Evolutionary conservation across 1,140 invertebrate genomes (phyloP).

Genomic region (Neoseiulus cucumeris): DNA sequence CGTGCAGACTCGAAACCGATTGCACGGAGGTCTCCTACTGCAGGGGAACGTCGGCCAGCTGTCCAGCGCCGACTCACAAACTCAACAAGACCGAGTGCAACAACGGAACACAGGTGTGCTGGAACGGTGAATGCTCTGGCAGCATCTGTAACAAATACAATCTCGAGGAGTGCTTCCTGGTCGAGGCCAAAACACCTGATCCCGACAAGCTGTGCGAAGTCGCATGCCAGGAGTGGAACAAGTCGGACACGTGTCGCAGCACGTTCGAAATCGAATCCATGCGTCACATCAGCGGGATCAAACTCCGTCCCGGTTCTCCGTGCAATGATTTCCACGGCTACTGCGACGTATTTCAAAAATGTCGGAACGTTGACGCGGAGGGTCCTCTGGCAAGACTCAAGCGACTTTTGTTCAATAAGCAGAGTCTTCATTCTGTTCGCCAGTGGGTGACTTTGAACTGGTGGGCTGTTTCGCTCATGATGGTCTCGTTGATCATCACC

Average conservation of each 20-base stretch:
- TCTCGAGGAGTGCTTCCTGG: slow-evolving; percentile 88
- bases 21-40: slow-evolving; percentile 67
- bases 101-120: slow-evolving; percentile 64
- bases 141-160: slow-evolving; percentile 88
- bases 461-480: slow-evolving; percentile 86
- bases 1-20: slow-evolving; percentile 62
- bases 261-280: slow-evolving; percentile 56
- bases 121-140: slow-evolving; percentile 74
- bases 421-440: slow-evolving; percentile 62
- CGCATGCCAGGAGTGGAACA: slow-evolving; percentile 70
- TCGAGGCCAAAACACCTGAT: slow-evolving; percentile 47
- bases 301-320: slow-evolving; percentile 72
- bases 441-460: slow-evolving; percentile 77
- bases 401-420: slow-evolving; percentile 78
- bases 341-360: slow-evolving; percentile 96
- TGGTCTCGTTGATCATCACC: slow-evolving; percentile 70
- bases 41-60: slow-evolving; percentile 38
- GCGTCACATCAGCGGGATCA: slow-evolving; percentile 57
- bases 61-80: slow-evolving; percentile 53
- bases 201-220: slow-evolving; percentile 76
- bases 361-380: slow-evolving; percentile 89
- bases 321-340: slow-evolving; percentile 98
- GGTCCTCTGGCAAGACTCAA: slow-evolving; percentile 87
- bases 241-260: slow-evolving; percentile 51
- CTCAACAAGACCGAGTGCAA: slow-evolving; percentile 64